Base-by-base conservation (phyloP, 2,113 vertebrate species). In the Crotophaga sulcirostris region DNA sequence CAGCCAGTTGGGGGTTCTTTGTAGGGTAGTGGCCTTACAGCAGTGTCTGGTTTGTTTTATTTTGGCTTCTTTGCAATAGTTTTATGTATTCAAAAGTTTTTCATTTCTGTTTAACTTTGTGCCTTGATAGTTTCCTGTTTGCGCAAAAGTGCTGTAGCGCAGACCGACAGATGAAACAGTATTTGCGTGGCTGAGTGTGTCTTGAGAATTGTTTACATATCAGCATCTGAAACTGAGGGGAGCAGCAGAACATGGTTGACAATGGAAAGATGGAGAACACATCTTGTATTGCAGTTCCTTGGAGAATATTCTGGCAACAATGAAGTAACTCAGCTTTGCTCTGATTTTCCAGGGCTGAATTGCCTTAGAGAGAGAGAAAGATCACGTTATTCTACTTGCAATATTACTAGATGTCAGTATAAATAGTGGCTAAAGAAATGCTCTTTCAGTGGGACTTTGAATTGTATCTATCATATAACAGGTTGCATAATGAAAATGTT, bases 181-280 rank as follows among this genome's bases (percentile, higher is more conserved):
- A 42, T 84, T 91, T 90, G 25, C 29, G 24, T 38, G 29, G 10
- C 33, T 84, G 75, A 69, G 44, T 45, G 42, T 66, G 62, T 75
- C 76, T 87, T 47, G 47, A 66, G 51, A 87, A 59, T 15, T 85
- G 62, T 84, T 97, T 94, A 87, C 69, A 36, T 93, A 84, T 92
- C 44, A n/a, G 63, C 66, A 31, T 95, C 58, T 93, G 42, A 64
- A 69, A 70, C 72, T 88, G 72, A 56, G 75, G 58, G 66, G 74
- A 67, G 44, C 56, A 76, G 19, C 9, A 62, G 49, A 76, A 56
- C 8, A 10, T 62, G 16, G 82, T 51, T 80, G 77, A 93, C 77
- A 93, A 17, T 26, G 72, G 81, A 89, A 84, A 72, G 84, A 89
- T 26, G 24, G 69, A 79, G 52, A 84, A 60, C 63, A 58, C 91